phyloP scores from a whole-genome alignment of 2,888 invertebrate genomes.

The Miltochrista miniata region DNA sequence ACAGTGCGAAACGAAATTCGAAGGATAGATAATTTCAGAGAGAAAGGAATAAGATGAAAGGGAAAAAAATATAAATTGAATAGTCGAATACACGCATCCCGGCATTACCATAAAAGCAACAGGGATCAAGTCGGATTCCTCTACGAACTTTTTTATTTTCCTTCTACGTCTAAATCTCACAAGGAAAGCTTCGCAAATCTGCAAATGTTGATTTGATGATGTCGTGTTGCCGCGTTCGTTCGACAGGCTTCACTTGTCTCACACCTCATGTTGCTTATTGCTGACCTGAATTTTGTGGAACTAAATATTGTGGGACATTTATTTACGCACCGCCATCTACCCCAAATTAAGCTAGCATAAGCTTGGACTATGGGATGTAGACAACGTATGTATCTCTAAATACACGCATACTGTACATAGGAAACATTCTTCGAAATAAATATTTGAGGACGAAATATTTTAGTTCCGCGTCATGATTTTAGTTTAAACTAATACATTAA shows the following conservation, averaged over 20 bases:
- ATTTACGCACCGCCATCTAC: no score
- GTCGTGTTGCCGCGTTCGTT: constrained; percentile 43
- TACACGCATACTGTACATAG: no score
- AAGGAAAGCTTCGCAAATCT: constrained; percentile 83
- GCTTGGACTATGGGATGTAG: no score
- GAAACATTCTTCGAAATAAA: no score
- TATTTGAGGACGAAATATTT: no score
- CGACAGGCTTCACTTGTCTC: constrained; percentile 22
- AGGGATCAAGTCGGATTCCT: constrained; percentile 82
- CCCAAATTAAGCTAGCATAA: no score
- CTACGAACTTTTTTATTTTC: constrained; percentile 84
- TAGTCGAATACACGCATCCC: constrained; percentile 83
- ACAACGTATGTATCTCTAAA: no score
- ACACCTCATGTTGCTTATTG: constrained; percentile 34
- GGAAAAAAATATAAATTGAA: constrained; percentile 83
- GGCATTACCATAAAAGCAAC: constrained; percentile 83
- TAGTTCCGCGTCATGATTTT: no score
- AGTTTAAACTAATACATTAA: no score
- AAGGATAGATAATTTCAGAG: constrained; percentile 82
- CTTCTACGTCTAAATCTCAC: constrained; percentile 83
- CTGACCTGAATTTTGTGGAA: constrained; percentile 44
- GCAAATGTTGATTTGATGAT: constrained; percentile 85
- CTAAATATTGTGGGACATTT: no score
- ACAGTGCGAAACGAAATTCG: constrained; percentile 83
- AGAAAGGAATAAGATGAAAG: constrained; percentile 80